Base-by-base conservation (phyloP, 2,113 vertebrate species). In the Pomatostomus ruficeps region DNA sequence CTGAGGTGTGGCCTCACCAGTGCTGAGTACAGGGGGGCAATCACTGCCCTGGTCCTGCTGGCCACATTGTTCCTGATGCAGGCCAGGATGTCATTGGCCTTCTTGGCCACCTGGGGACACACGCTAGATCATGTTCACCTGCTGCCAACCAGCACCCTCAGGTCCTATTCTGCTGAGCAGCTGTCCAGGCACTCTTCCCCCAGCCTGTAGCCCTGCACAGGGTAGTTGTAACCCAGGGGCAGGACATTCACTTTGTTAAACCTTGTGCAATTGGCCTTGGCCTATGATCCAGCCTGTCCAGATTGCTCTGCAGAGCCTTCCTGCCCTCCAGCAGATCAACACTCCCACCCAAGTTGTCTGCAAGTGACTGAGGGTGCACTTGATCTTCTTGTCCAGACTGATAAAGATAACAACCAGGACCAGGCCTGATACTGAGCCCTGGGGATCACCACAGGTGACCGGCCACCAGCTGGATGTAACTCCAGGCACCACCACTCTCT, bases 101-200 rank as follows among this genome's bases (percentile, higher is more conserved):
- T 52, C 54, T 14, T 77, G 63, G 19, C 38, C 20, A 54, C 23
- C 23, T 52, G 54, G 46, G n/a, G n/a, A n/a, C n/a, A 7, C 63
- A 68, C 26, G 6, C 26, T 77, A 28, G 14, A 14, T 51, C 54
- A 19, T 21, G 15, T 20, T 77, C n/a, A 61, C 38, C 19, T 9
- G 5, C 54, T 46, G 5, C 9, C 4, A 0, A 3, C 4, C 10
- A 52, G 28, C 24, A 65, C 10, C 3, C 5, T 7, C 45, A 52
- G 5, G 19, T 45, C 19, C 54, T 45, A 20, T 86, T 28, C 38
- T 23, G 18, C 46, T 70, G 38, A 6, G 28, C 14, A 52, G 38
- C 23, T 68, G 59, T 77, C 1, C 26, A 76, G 38, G 4, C 45
- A 4, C 5, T 1, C 12, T 7, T 45, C 10, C 12, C 8, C 45